A percentile compares a stretch with the other conserved stretches of the same genome.
Conservation (phyloP, 1,140 invertebrate genomes). For the Oreohelix idahoensis region DNA sequence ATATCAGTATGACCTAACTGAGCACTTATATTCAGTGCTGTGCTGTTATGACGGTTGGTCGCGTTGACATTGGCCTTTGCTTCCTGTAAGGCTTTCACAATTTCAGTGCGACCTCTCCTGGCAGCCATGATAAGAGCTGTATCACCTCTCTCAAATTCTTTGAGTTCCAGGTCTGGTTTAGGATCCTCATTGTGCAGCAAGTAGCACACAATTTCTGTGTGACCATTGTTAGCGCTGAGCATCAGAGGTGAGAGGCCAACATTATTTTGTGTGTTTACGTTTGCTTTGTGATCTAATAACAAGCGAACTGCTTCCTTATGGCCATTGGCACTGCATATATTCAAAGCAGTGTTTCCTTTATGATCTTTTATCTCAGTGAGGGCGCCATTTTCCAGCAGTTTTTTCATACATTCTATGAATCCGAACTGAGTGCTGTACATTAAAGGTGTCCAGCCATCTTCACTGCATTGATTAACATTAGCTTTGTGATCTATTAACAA, state of each 20-base stretch:
- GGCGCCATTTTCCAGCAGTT: neutral
- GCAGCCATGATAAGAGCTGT: conserved; percentile 39
- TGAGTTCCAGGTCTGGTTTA: neutral
- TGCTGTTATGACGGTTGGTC: conserved; percentile 22
- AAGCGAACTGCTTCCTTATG: conserved; percentile 24
- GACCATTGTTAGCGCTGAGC: conserved; percentile 15
- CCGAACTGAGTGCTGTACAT: conserved; percentile 13
- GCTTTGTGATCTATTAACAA: conserved; percentile 9
- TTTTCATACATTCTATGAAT: conserved; percentile 21
- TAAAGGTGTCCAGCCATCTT: conserved; percentile 22
- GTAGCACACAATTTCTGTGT: conserved; percentile 9
- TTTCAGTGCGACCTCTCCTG: conserved; percentile 22
- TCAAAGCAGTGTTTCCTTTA: conserved; percentile 23
- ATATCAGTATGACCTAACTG: neutral
- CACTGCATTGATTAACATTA: conserved; percentile 3
- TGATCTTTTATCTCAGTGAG: conserved; percentile 4
- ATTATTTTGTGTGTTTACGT: conserved; percentile 2
- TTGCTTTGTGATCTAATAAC: conserved; percentile 4
- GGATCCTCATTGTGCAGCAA: neutral
- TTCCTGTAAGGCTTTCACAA: conserved; percentile 31
- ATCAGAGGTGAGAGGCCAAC: conserved; percentile 3
- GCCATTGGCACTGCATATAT: conserved; percentile 16
- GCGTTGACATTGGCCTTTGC: conserved; percentile 31
- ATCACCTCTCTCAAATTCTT: conserved; percentile 32
- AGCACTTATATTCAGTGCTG: conserved; percentile 25